These are phyloP conservation scores for Artemia sinica DNA, from an alignment of 2,888 invertebrate species.

Conservation along the genomic window DNA sequence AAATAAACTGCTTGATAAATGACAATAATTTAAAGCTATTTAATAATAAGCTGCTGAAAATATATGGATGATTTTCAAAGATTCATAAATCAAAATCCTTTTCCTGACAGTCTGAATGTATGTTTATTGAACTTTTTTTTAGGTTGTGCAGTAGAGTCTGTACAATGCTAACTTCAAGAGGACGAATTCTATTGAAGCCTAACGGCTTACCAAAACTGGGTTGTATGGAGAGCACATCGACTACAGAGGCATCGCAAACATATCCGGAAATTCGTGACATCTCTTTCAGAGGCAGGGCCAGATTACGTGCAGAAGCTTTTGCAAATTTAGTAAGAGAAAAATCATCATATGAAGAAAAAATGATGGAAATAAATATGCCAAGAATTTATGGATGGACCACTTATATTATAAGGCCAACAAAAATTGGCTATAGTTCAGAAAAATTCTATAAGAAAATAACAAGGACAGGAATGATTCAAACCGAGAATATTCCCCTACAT, in stretches of 20 bases:
- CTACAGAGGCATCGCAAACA: constrained; percentile 22
- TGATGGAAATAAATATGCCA: constrained; percentile 63
- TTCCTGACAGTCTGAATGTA: no score
- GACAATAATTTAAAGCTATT: no score
- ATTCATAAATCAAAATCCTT: no score
- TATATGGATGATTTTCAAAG: no score
- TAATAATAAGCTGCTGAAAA: no score
- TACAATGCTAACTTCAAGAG: no score
- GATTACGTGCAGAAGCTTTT: neutral
- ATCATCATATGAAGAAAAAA: constrained; percentile 48
- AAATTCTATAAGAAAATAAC: constrained; percentile 56
- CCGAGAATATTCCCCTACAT: neutral
- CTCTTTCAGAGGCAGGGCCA: constrained; percentile 34
- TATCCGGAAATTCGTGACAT: constrained; percentile 48
- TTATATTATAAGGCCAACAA: constrained; percentile 42
- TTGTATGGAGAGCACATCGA: no score
- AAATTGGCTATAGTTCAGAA: constrained; percentile 47
- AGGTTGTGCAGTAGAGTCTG: no score
- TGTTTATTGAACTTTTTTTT: no score
- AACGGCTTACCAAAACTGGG: no score
- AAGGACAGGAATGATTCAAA: constrained; percentile 44
- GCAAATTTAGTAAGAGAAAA: neutral
- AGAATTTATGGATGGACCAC: constrained; percentile 59
- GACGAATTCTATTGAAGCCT: no score
- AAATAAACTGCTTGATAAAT: no score